phyloP scores from a whole-genome alignment of 1,140 invertebrate genomes.

The Lepidostoma basale region DNA sequence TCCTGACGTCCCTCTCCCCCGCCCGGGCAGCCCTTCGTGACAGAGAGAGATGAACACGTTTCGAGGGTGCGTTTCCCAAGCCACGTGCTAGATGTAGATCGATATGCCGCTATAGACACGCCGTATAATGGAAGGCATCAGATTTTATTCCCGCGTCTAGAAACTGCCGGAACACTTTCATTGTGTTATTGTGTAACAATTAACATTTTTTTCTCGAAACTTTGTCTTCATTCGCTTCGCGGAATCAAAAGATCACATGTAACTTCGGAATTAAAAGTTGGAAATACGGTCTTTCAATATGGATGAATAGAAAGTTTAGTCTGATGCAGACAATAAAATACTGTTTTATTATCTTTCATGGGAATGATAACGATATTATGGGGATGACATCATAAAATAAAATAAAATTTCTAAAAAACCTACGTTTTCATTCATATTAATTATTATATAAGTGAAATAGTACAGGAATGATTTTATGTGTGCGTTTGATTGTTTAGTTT shows the following conservation, averaged over 20 bases:
- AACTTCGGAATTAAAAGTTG: too few relatives aligned
- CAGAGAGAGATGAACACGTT: conserved; percentile 8
- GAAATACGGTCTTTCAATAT: too few relatives aligned
- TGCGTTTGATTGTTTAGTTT: too few relatives aligned
- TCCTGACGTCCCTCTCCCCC: background rate
- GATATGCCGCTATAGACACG: conserved; percentile 41
- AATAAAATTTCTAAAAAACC: too few relatives aligned
- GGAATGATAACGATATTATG: too few relatives aligned
- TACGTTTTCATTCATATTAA: too few relatives aligned
- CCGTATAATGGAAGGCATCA: conserved; percentile 17
- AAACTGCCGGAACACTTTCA: background rate
- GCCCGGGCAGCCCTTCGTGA: background rate
- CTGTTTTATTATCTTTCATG: too few relatives aligned
- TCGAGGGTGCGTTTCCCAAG: background rate
- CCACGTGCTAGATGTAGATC: conserved; percentile 40
- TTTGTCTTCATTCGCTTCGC: background rate
- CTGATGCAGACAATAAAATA: too few relatives aligned
- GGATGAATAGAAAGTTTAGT: background rate
- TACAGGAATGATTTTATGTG: too few relatives aligned
- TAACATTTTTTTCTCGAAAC: background rate
- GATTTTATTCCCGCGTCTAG: conserved; percentile 6
- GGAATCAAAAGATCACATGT: too few relatives aligned
- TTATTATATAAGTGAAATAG: too few relatives aligned
- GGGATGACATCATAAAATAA: too few relatives aligned
- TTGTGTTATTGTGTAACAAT: background rate